Conservation (phyloP, 92 coral and sea anemone genomes). For the Phymanthus crucifer region DNA sequence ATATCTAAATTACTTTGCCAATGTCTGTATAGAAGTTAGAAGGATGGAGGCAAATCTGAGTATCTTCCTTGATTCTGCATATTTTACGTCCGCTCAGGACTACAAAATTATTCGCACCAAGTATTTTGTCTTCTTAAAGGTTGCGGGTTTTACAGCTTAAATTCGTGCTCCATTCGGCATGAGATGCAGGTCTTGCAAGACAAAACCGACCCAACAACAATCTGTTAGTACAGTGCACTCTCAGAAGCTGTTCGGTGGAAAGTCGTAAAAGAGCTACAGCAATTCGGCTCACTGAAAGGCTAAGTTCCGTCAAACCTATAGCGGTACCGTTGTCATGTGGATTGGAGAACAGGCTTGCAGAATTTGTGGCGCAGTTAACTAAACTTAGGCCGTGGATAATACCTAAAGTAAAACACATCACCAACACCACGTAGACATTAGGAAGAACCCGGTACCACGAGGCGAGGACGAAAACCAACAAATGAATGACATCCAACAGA, state of each 20-base stretch:
- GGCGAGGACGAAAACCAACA: slow-evolving; percentile 3
- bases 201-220: slow-evolving; percentile 13
- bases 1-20: no score
- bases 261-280: neutral
- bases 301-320: neutral
- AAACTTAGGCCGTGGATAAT: neutral
- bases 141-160: neutral
- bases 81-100: no score
- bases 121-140: no score
- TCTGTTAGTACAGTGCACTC: slow-evolving; percentile 7
- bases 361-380: neutral
- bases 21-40: no score
- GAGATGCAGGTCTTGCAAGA: neutral
- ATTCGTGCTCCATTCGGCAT: neutral
- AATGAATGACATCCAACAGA: neutral
- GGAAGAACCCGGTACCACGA: slow-evolving; percentile 20
- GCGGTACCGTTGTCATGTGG: slow-evolving; percentile 1
- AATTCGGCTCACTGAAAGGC: neutral
- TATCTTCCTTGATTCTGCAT: no score
- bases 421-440: slow-evolving; percentile 1
- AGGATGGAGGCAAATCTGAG: no score
- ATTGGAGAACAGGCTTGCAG: neutral
- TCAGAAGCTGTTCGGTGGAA: neutral
- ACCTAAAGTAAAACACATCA: slow-evolving; percentile 1
- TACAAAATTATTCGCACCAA: no score